Percentiles rank a stretch among this genome's conserved stretches.
Conservation (phyloP, 2,113 vertebrate genomes). For the Platichthys flesus region DNA sequence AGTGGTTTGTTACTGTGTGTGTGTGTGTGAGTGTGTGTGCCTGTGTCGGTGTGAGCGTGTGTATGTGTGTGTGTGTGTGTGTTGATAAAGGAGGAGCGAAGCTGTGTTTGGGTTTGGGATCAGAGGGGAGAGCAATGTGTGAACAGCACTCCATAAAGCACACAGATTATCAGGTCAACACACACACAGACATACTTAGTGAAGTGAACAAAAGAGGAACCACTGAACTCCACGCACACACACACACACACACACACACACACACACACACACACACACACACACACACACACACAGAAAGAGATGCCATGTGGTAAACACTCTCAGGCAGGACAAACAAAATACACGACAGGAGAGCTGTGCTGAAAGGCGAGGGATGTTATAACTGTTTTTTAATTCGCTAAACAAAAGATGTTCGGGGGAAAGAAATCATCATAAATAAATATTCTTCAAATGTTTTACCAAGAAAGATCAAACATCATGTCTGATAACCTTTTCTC, state of each 20-base stretch:
- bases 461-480: neutral
- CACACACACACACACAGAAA: conserved; percentile 28
- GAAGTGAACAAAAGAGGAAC: conserved; percentile 66
- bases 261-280: conserved; percentile 26
- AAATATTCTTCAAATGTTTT: too few species aligned
- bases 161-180: conserved; percentile 81
- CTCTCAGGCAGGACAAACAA: conserved; percentile 59
- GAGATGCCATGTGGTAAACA: conserved; percentile 56
- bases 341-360: conserved; percentile 35
- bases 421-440: neutral
- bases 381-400: conserved; percentile 15
- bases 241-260: conserved; percentile 24
- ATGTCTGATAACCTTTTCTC: neutral
- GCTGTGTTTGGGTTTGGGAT: conserved; percentile 78
- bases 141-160: conserved; percentile 81
- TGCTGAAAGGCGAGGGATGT: conserved; percentile 20
- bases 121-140: conserved; percentile 76
- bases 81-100: conserved; percentile 46
- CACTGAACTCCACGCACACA: conserved; percentile 45
- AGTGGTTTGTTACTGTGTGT: conserved; percentile 42
- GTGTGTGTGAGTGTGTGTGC: conserved; percentile 41
- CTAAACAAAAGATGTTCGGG: neutral
- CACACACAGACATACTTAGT: conserved; percentile 70
- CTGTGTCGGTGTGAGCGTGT: conserved; percentile 42
- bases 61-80: conserved; percentile 42